phyloP scores from a whole-genome alignment of 2,113 vertebrate genomes.

The Pterocles burchelli region DNA sequence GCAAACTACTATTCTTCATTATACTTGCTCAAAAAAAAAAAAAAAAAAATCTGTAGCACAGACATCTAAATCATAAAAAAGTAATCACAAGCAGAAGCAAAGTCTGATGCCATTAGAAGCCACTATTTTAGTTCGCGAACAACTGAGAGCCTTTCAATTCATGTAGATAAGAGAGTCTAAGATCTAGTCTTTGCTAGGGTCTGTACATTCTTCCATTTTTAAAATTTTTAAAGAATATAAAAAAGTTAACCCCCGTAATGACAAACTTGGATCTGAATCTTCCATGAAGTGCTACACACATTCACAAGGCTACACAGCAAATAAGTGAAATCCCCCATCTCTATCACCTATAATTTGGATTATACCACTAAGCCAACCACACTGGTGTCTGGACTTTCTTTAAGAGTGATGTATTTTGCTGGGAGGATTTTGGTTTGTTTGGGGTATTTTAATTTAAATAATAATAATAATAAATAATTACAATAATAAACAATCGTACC shows the following conservation, averaged over 20 bases:
- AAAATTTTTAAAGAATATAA: background rate
- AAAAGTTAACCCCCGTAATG: background rate
- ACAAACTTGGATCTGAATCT: background rate
- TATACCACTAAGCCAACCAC: background rate
- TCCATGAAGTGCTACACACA: background rate
- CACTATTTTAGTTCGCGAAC: background rate
- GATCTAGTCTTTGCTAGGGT: background rate
- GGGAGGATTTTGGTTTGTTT: background rate
- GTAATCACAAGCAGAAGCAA: background rate
- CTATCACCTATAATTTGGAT: background rate
- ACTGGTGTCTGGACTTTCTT: background rate
- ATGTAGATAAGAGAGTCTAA: background rate
- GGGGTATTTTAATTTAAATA: background rate
- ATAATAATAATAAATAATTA: background rate
- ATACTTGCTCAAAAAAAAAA: background rate
- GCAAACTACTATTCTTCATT: background rate
- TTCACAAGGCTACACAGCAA: background rate
- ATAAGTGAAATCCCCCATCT: background rate
- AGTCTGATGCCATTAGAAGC: background rate
- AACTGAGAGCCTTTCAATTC: background rate
- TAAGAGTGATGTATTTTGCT: background rate
- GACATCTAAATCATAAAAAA: background rate
- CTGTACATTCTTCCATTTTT: background rate
- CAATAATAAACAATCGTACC: background rate
- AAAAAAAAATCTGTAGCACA: background rate